A percentile compares a stretch with the other conserved stretches of the same genome.
Conservation (phyloP, 2,888 invertebrate species). For the Amphipoea lucens region DNA sequence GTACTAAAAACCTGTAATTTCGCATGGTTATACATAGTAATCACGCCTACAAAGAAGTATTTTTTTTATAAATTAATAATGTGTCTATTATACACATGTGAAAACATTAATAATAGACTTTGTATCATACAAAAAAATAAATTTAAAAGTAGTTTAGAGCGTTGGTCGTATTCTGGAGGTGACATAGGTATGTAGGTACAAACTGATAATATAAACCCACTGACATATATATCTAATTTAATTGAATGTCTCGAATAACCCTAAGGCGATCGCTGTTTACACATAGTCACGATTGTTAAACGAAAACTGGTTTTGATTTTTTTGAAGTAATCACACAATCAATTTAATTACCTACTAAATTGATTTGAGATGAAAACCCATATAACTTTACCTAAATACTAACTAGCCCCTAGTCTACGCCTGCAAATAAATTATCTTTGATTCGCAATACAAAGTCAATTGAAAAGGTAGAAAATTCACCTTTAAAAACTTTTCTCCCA, state of each 20-base stretch:
- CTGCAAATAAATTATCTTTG: background rate
- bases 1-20: background rate
- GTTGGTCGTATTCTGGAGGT: constrained; percentile 1
- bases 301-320: constrained; percentile 11
- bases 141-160: background rate
- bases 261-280: background rate
- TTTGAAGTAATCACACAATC: constrained; percentile 9
- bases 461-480: background rate
- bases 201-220: constrained; percentile 19
- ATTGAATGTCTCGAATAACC: constrained; percentile 13
- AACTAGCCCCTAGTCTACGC: background rate
- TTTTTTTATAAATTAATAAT: background rate
- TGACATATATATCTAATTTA: constrained; percentile 21
- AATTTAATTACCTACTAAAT: constrained; percentile 7
- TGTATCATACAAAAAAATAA: background rate
- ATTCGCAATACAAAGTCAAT: background rate
- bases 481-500: background rate
- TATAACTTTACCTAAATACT: background rate
- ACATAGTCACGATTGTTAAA: background rate
- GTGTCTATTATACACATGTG: background rate
- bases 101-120: background rate
- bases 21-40: background rate
- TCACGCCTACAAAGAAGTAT: background rate
- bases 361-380: background rate
- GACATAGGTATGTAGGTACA: background rate